Base-by-base conservation (phyloP, 2,797 vertebrate genomes). In the Megaceryle alcyon region DNA sequence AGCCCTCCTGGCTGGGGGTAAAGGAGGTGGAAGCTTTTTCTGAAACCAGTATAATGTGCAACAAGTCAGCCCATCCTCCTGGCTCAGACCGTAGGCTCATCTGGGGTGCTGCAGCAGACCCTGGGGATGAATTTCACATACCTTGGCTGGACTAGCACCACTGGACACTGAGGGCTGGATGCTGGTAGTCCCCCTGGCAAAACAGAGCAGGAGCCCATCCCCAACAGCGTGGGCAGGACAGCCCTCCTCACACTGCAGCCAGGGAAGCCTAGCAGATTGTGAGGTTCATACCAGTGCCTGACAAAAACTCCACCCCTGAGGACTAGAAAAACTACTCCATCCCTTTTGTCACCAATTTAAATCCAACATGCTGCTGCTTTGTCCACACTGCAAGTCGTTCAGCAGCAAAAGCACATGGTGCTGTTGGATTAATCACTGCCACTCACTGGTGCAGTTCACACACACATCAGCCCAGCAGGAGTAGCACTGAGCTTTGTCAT, bases 381-480 rank as follows among this genome's bases (percentile, higher is more conserved):
- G 82, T 77, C 94, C 73, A 6, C 61, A 3, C 46, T 0, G 54
- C 3, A 5, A 86, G 69, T 22, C 3, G 3, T 8, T 56, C 66
- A 57, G 77, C 31, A 14, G 43, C 86, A 88, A 53, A 76, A 78
- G 83, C 91, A 71, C 59, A 2, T 6, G 60, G 65, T 25, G 82
- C 59, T 23, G 76, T 5, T 60, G 73, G 87, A 95, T 94, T 93
- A 94, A 96, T 97, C 90, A 69, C 84, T 85, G 73, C 90, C 86
- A 60, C 85, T 92, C 88, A 31, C 54, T n/a, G 80, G 10, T 2
- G 2, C 13, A 33, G 81, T 87, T 94, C 94, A 87, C 94, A 96
- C 76, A 49, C 65, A 61, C 92, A 86, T 79, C 94, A 97, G 70
- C 93, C 69, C 93, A 96, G 93, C 91, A 88, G 90, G 93, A 92